Conservation (phyloP, 2,113 vertebrate species). For the Chloroceryle aenea region DNA sequence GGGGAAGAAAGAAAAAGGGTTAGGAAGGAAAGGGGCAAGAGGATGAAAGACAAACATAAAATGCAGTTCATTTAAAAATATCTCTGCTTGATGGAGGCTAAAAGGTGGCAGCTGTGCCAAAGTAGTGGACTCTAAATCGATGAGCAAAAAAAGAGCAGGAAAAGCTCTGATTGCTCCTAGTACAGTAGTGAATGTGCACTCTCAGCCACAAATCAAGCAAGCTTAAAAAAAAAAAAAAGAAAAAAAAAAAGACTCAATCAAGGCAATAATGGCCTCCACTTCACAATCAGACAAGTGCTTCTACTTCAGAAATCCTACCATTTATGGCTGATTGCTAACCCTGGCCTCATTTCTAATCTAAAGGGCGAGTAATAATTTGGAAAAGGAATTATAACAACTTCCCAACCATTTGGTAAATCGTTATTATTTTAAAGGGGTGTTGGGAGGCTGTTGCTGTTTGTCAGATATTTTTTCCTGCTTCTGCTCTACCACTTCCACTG, state of each 20-base stretch:
- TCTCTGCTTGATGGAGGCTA: slow-evolving; percentile 75
- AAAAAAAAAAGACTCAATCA: slow-evolving; percentile 91
- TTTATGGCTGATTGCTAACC: slow-evolving; percentile 97
- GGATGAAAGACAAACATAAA: slow-evolving; percentile 11
- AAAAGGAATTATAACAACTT: slow-evolving; percentile 95
- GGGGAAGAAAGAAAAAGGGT: not conserved
- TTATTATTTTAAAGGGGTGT: slow-evolving; percentile 87
- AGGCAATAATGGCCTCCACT: slow-evolving; percentile 95
- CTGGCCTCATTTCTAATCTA: slow-evolving; percentile 88
- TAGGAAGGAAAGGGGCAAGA: not conserved
- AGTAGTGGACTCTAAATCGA: slow-evolving; percentile 86
- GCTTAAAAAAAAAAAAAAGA: slow-evolving; percentile 72
- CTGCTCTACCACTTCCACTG: slow-evolving; percentile 54
- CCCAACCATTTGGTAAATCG: slow-evolving; percentile 90
- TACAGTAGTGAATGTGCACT: slow-evolving; percentile 81
- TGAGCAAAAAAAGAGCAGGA: slow-evolving; percentile 84
- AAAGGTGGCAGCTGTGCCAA: slow-evolving; percentile 85
- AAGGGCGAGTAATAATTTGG: slow-evolving; percentile 90
- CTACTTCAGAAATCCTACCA: slow-evolving; percentile 91
- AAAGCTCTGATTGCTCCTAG: slow-evolving; percentile 90
- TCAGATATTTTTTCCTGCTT: slow-evolving; percentile 45
- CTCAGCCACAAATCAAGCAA: slow-evolving; percentile 89
- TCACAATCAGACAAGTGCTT: slow-evolving; percentile 98
- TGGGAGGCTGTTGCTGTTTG: slow-evolving; percentile 69
- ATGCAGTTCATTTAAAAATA: slow-evolving; percentile 43